Conservation (phyloP, 2,113 vertebrate genomes). For the human (Homo sapiens) region DNA sequence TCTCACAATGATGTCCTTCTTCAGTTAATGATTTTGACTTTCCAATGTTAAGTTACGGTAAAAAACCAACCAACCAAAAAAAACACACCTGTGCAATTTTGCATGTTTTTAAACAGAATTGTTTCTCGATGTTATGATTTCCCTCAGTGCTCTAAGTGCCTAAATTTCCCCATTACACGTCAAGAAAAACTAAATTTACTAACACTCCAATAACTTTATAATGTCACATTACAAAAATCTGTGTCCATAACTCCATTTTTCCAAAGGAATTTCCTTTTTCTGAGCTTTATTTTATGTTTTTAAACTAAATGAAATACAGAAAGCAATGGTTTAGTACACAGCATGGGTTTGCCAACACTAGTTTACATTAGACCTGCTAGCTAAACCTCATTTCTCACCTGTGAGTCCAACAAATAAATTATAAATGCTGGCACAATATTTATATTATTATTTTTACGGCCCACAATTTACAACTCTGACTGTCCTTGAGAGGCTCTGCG, state of each 20-base stretch:
- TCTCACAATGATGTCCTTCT: background rate
- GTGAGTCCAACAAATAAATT: slow-evolving; percentile 80
- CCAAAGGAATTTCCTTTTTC: slow-evolving; percentile 74
- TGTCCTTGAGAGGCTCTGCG: slow-evolving; percentile 81
- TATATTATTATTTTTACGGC: slow-evolving; percentile 83
- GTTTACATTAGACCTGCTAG: slow-evolving; percentile 81
- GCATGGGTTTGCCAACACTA: slow-evolving; percentile 75
- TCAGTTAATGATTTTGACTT: slow-evolving; percentile 8
- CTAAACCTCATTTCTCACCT: slow-evolving; percentile 81
- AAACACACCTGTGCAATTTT: background rate
- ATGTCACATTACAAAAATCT: slow-evolving; percentile 71
- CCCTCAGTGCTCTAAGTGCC: background rate
- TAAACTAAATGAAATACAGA: slow-evolving; percentile 76
- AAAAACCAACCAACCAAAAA: background rate
- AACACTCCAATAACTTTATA: background rate
- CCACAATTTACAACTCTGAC: slow-evolving; percentile 79
- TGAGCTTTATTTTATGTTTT: slow-evolving; percentile 81
- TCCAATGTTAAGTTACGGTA: background rate
- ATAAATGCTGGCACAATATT: slow-evolving; percentile 79
- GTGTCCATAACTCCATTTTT: slow-evolving; percentile 64
- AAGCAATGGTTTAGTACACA: slow-evolving; percentile 80
- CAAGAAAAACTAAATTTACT: background rate
- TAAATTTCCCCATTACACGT: background rate
- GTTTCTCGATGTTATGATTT: background rate
- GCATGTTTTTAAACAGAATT: background rate